Conservation (phyloP, 2,797 vertebrate genomes). For the Scarus forsteni region DNA sequence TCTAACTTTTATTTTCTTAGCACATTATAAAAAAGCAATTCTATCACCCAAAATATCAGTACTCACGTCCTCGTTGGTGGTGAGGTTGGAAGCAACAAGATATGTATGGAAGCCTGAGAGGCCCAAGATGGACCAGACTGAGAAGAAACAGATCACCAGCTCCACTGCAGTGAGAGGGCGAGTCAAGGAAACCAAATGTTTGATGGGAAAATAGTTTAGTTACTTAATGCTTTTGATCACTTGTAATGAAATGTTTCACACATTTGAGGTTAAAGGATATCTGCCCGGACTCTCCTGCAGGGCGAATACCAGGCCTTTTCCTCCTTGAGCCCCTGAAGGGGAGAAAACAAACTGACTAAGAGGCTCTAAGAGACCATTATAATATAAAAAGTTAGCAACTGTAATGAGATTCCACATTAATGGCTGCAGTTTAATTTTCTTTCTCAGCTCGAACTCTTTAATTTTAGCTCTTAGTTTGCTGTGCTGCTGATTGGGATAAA, state of each 20-base stretch:
- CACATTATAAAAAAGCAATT: background rate
- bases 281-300: conserved; percentile 94
- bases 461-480: background rate
- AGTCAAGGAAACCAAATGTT: conserved; percentile 84
- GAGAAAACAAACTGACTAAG: background rate
- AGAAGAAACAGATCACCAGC: conserved; percentile 96
- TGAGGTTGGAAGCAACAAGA: conserved; percentile 95
- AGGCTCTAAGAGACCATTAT: background rate
- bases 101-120: conserved; percentile 99
- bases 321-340: conserved; percentile 88
- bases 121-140: conserved; percentile 97
- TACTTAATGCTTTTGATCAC: background rate
- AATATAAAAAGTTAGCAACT: background rate
- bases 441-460: background rate
- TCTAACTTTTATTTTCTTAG: no score
- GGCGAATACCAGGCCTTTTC: conserved; percentile 87
- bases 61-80: conserved; percentile 98
- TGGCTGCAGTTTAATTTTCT: no score
- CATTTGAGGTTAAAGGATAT: conserved; percentile 90
- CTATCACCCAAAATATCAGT: background rate
- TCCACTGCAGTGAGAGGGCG: conserved; percentile 88
- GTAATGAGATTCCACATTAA: background rate
- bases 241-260: background rate
- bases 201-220: background rate
- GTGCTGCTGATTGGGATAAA: background rate